These are phyloP conservation scores for Cranoglanis bouderius DNA, from an alignment of 2,113 vertebrate species.

Conservation along the genomic window DNA sequence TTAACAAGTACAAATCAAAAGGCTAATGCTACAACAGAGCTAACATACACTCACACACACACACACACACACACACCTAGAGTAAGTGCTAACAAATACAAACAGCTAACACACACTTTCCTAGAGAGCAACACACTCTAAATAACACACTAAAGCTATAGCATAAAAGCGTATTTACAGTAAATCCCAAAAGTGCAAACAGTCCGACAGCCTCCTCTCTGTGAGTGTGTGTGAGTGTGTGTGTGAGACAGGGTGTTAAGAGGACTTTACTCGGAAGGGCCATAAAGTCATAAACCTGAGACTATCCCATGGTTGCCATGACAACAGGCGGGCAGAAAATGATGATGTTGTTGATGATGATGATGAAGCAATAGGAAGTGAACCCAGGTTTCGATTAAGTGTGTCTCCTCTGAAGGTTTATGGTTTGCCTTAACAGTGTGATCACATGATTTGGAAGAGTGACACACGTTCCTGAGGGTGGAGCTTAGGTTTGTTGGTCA, in stretches of 20 bases:
- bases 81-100: neutral
- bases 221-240: neutral
- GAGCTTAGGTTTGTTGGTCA: neutral
- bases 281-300: slow-evolving; percentile 50
- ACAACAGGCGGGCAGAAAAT: neutral
- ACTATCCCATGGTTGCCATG: slow-evolving; percentile 20
- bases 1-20: neutral
- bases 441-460: neutral
- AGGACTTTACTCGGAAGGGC: slow-evolving; percentile 41
- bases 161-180: neutral
- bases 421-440: slow-evolving; percentile 24
- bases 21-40: neutral
- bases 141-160: neutral
- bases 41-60: neutral
- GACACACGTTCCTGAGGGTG: neutral
- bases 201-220: neutral
- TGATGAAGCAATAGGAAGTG: neutral
- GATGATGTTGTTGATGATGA: neutral
- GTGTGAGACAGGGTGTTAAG: neutral
- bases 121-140: neutral
- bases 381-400: neutral
- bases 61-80: neutral
- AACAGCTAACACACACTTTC: neutral
- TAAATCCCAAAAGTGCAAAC: neutral
- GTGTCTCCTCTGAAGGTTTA: slow-evolving; percentile 32